Percentiles rank a stretch among this genome's conserved stretches.
Conservation (phyloP, 1,140 invertebrate species). For the Akabosia matsudoensis region DNA sequence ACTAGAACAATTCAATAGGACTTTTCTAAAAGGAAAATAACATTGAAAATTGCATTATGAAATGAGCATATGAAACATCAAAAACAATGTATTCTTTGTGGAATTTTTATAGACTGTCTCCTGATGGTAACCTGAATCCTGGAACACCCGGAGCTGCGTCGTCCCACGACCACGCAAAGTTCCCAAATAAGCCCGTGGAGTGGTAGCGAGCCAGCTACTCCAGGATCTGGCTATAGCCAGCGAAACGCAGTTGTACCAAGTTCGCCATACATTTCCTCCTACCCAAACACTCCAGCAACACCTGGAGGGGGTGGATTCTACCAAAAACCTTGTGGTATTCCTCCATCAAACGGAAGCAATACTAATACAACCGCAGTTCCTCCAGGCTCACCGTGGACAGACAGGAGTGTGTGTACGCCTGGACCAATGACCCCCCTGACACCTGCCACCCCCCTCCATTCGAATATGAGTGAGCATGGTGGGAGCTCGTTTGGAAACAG, state of each 20-base stretch:
- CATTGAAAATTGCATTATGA: too few species aligned
- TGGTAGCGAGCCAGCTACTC: slow-evolving; percentile 2
- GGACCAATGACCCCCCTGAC: slow-evolving; percentile 6
- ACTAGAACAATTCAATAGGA: too few species aligned
- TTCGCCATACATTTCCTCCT: slow-evolving; percentile 12
- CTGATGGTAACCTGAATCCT: slow-evolving; percentile 12
- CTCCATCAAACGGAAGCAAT: neutral
- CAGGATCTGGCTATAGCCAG: neutral
- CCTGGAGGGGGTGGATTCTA: slow-evolving; percentile 5
- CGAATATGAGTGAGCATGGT: neutral
- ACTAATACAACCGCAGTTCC: neutral
- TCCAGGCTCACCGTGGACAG: slow-evolving; percentile 6
- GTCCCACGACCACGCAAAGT: neutral
- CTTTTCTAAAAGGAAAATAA: too few species aligned
- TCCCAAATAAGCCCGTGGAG: slow-evolving; percentile 12
- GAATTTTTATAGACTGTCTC: slow-evolving; percentile 1
- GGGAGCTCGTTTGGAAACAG: neutral
- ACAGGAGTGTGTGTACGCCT: slow-evolving; percentile 2
- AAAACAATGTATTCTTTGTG: neutral
- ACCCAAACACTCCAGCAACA: slow-evolving; percentile 13
- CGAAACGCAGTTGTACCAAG: neutral
- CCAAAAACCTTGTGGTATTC: neutral
- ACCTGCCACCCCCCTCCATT: neutral
- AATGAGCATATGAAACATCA: neutral
- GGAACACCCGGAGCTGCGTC: slow-evolving; percentile 1